Evolutionary conservation across 2,113 vertebrate species (phyloP).

Genomic region (Xiphophorus couchianus): DNA sequence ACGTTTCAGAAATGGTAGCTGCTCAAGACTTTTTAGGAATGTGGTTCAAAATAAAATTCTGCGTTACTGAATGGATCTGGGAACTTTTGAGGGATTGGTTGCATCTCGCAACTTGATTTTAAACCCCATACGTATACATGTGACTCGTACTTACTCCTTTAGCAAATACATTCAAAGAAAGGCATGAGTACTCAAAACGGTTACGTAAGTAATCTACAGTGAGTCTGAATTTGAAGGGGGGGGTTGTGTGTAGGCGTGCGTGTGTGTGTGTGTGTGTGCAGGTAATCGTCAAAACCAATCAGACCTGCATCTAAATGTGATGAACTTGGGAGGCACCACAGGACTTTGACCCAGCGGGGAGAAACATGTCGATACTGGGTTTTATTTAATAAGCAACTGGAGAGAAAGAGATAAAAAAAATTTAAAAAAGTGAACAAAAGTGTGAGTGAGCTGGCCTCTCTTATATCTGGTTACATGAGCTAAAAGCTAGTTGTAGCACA

Average conservation of each 20-base stretch:
- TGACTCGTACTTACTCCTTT: constrained; percentile 46
- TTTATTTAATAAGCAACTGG: constrained; percentile 37
- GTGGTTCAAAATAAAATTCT: background rate
- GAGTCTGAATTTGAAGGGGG: constrained; percentile 31
- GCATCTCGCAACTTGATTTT: constrained; percentile 23
- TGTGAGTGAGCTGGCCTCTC: constrained; percentile 35
- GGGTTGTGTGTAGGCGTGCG: constrained; percentile 3
- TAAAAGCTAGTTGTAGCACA: constrained; percentile 64
- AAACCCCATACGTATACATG: constrained; percentile 20
- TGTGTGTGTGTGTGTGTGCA: background rate
- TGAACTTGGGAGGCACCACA: constrained; percentile 33
- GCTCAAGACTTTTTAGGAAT: background rate
- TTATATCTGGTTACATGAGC: constrained; percentile 57
- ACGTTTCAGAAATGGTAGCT: background rate
- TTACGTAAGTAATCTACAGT: constrained; percentile 49
- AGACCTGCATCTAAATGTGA: constrained; percentile 27
- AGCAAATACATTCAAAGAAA: constrained; percentile 59
- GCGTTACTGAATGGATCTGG: constrained; percentile 17
- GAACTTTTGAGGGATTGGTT: constrained; percentile 26
- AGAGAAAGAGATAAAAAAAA: constrained; percentile 13
- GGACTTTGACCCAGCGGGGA: constrained; percentile 41
- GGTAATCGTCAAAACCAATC: constrained; percentile 33
- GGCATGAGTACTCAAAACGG: constrained; percentile 45
- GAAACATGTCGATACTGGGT: constrained; percentile 49
- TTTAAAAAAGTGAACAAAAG: constrained; percentile 1